phyloP scores from a whole-genome alignment of 2,797 vertebrate species.

The Pithecia hirsuta region DNA sequence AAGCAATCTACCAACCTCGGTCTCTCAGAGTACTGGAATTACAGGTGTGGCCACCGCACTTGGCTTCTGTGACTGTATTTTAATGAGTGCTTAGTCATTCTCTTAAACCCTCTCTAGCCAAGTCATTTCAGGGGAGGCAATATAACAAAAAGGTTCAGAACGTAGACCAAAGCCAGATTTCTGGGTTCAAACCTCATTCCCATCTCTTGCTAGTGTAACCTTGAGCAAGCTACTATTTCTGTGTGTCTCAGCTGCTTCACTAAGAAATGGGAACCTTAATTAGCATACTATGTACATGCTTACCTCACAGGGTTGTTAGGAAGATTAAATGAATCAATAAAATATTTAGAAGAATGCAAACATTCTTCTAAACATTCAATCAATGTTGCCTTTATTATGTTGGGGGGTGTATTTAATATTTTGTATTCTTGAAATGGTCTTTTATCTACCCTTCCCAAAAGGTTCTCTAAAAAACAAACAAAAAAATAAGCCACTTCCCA shows the following conservation, averaged over 20 bases:
- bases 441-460: background rate
- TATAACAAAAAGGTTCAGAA: background rate
- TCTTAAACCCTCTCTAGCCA: background rate
- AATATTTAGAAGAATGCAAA: background rate
- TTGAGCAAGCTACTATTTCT: no score
- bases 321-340: background rate
- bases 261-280: background rate
- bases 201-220: background rate
- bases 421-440: background rate
- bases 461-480: background rate
- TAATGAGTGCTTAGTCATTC: accelerated
- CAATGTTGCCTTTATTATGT: background rate
- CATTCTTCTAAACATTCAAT: background rate
- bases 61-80: background rate
- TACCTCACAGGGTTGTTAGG: background rate
- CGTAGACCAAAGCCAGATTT: background rate
- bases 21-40: background rate
- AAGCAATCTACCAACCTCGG: background rate
- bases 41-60: background rate
- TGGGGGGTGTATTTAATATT: background rate
- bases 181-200: background rate
- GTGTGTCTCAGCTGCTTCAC: no score
- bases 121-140: background rate
- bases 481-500: background rate
- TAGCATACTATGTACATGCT: background rate